phyloP scores from a whole-genome alignment of 1,140 invertebrate genomes.

The Saccostrea echinata region DNA sequence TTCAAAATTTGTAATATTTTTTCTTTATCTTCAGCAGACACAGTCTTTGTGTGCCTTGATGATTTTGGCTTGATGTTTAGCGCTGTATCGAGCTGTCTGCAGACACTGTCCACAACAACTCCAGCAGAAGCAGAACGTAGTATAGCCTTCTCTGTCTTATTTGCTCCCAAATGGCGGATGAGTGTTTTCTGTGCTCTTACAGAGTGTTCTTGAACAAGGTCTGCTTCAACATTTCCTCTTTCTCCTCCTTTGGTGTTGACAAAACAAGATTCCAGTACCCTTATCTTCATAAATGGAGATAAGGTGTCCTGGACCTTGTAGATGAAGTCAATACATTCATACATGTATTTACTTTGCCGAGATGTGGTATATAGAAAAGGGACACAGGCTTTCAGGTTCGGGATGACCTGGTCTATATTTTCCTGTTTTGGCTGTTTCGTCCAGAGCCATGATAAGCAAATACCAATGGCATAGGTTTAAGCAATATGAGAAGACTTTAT shows the following conservation, averaged over 20 bases:
- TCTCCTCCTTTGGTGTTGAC: not conserved
- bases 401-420: not conserved
- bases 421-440: not conserved
- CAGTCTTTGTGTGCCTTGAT: too few species aligned
- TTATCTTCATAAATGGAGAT: not conserved
- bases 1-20: too few species aligned
- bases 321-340: slow-evolving; percentile 31
- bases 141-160: slow-evolving; percentile 43
- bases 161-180: slow-evolving; percentile 36
- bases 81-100: too few species aligned
- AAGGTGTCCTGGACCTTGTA: not conserved
- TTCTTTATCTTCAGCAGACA: too few species aligned
- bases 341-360: not conserved
- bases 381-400: not conserved
- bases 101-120: too few species aligned
- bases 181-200: slow-evolving; percentile 1
- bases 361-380: slow-evolving; percentile 27
- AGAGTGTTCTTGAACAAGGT: slow-evolving; percentile 37
- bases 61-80: too few species aligned
- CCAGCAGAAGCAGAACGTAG: not conserved
- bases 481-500: too few species aligned
- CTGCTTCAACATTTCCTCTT: slow-evolving; percentile 11
- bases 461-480: not conserved
- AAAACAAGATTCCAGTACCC: slow-evolving; percentile 28
- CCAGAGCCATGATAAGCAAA: not conserved